Conservation (phyloP, 2,888 invertebrate species). For the Trimorus sp. region DNA sequence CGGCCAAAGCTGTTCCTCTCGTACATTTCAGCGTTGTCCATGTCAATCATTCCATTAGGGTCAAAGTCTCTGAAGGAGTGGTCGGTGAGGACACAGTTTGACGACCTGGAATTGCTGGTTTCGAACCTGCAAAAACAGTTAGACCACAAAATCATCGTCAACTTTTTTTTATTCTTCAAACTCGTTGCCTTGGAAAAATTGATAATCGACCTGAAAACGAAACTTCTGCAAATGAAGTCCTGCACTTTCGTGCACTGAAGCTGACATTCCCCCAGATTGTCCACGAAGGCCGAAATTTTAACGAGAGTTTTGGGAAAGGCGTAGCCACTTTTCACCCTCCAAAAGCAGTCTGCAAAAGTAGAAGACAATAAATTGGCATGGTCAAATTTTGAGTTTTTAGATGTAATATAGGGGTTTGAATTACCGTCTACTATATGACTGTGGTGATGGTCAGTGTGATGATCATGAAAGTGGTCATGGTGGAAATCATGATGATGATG, state of each 20-base stretch:
- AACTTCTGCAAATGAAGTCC: constrained; percentile 90
- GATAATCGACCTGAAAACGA: constrained; percentile 86
- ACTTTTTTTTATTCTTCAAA: too few species aligned
- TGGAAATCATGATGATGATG: constrained; percentile 72
- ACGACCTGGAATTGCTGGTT: constrained; percentile 83
- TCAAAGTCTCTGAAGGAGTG: constrained; percentile 87
- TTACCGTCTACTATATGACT: not conserved
- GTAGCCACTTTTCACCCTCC: constrained; percentile 89
- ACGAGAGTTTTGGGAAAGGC: constrained; percentile 86
- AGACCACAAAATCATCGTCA: too few species aligned
- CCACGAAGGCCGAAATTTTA: constrained; percentile 85
- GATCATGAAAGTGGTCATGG: constrained; percentile 44
- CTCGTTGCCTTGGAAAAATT: not conserved
- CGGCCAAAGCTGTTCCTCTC: constrained; percentile 91
- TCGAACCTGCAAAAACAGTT: constrained; percentile 33
- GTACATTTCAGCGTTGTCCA: constrained; percentile 87
- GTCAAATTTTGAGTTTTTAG: too few species aligned
- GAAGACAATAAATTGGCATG: too few species aligned
- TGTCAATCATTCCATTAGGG: constrained; percentile 84
- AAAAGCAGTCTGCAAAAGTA: constrained; percentile 88
- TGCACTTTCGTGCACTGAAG: constrained; percentile 88
- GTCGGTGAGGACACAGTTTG: constrained; percentile 91
- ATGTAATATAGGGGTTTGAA: too few species aligned
- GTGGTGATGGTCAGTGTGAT: constrained; percentile 67
- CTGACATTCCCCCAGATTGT: constrained; percentile 89